Conservation (phyloP, 2,888 invertebrate species). For the Rhaphigaster nebulosa region DNA sequence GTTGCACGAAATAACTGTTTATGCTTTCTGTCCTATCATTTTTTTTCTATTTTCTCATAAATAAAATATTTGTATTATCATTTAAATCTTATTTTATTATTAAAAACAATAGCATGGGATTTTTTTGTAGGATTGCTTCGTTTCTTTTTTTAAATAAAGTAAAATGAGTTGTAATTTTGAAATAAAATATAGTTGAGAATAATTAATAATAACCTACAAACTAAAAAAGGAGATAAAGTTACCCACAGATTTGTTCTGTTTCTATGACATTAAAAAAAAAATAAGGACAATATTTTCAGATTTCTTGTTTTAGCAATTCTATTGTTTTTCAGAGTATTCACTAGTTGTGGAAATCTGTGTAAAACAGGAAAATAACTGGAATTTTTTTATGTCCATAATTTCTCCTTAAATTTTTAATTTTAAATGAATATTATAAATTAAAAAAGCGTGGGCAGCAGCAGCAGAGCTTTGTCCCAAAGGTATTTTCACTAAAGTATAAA, state of each 20-base stretch:
- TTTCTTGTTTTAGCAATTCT: neutral
- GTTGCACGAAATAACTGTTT: conserved; percentile 56
- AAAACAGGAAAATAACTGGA: neutral
- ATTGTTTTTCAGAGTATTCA: no score
- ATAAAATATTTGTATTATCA: conserved; percentile 5
- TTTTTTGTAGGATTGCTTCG: neutral
- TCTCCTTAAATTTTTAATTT: no score
- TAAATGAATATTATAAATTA: no score
- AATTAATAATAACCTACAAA: neutral
- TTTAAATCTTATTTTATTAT: conserved; percentile 24
- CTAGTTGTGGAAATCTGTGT: neutral
- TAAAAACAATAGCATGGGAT: conserved; percentile 32
- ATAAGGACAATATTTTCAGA: no score
- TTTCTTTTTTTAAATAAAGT: neutral
- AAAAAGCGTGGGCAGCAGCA: no score
- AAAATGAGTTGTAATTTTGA: neutral
- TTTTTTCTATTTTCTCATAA: neutral
- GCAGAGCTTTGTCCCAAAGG: no score
- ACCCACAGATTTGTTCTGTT: no score
- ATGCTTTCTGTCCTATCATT: neutral
- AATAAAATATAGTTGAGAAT: neutral
- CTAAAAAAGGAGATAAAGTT: neutral
- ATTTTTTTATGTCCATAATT: no score
- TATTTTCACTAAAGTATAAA: no score
- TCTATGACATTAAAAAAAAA: no score